Conservation (phyloP, 2,113 vertebrate genomes). For the Nibea coibor region DNA sequence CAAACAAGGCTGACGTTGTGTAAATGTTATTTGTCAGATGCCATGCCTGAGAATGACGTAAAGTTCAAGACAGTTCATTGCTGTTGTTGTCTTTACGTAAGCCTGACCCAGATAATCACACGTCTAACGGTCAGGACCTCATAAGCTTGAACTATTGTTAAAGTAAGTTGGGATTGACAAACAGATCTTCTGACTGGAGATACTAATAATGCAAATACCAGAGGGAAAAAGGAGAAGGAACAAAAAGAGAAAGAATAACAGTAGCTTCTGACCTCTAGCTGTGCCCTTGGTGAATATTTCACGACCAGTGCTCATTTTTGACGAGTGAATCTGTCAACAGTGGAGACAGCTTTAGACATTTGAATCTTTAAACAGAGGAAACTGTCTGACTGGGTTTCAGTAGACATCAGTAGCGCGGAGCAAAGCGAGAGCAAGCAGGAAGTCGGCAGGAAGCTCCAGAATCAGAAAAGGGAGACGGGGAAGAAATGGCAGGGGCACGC, state of each 20-base stretch:
- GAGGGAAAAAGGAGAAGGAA: background rate
- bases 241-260: conserved; percentile 22
- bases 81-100: conserved; percentile 11
- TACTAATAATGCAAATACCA: conserved; percentile 2
- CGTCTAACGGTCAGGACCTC: background rate
- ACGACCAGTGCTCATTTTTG: conserved; percentile 66
- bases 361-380: conserved; percentile 79
- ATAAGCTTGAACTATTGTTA: conserved; percentile 1
- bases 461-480: conserved; percentile 24
- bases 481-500: conserved; percentile 20
- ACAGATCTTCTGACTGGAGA: background rate
- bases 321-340: conserved; percentile 66
- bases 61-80: conserved; percentile 6
- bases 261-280: conserved; percentile 63
- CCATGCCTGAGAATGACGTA: background rate
- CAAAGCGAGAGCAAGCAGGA: conserved; percentile 42
- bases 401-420: conserved; percentile 31
- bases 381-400: conserved; percentile 68
- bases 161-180: background rate
- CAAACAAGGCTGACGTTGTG: conserved; percentile 46
- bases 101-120: conserved; percentile 9
- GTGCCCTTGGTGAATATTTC: conserved; percentile 75
- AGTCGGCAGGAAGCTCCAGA: conserved; percentile 55
- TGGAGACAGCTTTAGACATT: conserved; percentile 68
- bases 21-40: background rate